phyloP scores from a whole-genome alignment of 2,888 invertebrate species.

The Timema cristinae region DNA sequence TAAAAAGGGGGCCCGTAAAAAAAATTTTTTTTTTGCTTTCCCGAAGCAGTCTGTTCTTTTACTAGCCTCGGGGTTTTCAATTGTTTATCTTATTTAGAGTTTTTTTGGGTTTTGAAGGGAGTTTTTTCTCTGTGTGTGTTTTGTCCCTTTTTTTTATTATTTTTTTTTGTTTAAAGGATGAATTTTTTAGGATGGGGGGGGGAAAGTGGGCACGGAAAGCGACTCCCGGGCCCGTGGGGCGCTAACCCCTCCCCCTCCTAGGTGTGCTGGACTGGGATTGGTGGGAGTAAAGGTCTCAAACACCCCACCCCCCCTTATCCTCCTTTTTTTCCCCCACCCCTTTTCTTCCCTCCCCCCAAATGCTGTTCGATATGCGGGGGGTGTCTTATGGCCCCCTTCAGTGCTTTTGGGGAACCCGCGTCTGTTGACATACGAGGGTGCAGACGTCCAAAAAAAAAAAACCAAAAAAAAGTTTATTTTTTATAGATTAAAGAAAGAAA shows the following conservation, averaged over 20 bases:
- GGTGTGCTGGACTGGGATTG: conserved; percentile 5
- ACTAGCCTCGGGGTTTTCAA: conserved; percentile 6
- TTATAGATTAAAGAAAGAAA: no score
- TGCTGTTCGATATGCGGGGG: background rate
- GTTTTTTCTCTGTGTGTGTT: background rate
- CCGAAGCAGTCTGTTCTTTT: background rate
- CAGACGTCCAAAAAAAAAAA: no score
- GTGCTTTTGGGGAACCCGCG: conserved; percentile 13
- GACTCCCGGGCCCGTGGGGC: background rate
- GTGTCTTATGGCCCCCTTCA: conserved; percentile 1
- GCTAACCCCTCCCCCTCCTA: conserved; percentile 9
- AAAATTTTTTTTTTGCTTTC: no score
- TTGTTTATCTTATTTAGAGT: conserved; percentile 19
- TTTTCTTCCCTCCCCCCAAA: no score
- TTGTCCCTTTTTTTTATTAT: background rate
- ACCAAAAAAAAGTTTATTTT: no score
- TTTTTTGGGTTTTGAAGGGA: conserved; percentile 21
- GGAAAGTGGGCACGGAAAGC: conserved; percentile 4
- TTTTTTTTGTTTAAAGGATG: conserved; percentile 16
- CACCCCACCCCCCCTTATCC: background rate
- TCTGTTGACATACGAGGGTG: background rate
- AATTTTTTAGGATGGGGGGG: background rate
- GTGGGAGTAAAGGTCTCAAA: background rate
- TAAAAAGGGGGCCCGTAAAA: no score
- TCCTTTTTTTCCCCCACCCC: background rate